Base-by-base conservation (phyloP, 2,797 vertebrate species). In the Helicolenus hilgendorfi region DNA sequence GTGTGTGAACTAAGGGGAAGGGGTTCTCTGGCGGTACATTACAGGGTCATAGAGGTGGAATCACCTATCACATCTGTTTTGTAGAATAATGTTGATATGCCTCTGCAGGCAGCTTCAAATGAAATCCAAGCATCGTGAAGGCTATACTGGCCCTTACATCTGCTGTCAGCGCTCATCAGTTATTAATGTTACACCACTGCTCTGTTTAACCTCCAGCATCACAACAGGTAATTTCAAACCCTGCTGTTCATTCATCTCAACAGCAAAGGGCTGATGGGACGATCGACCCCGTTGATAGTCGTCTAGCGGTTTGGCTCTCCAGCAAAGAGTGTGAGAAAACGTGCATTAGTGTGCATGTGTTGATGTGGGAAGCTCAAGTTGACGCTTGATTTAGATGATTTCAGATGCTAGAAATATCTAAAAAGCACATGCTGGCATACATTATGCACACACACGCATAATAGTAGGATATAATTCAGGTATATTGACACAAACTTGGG, bases 151-250 rank as follows among this genome's bases (percentile, higher is more conserved):
- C 78, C 53, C 49, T 80, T 83, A 45, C 55, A 22, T 71, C 77
- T 83, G 79, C 79, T 88, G 81, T 91, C 91, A 75, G 67, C 1
- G 3, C 63, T 81, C 55, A 75, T 86, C 83, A 84, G n/a, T 41
- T 60, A 58, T 69, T 79, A 79, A 72, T 58, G 22, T 56, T 7
- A 58, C 29, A 14, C 38, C 56, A 74, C 65, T 64, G 45, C 68
- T 82, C 33, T 65, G 7, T 68, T 78, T 84, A 84, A 84, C 77
- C 78, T 69, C 70, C 69, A 70, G 75, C 77, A 69, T 76, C 75
- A 67, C 64, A 79, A 78, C 72, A 79, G 79, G 86, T 82, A 38
- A 78, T 69, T 81, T 71, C 75, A 22, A 88, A 82, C 55, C 64
- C 33, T 1, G 67, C 31, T 70, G 72, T 80, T 83, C 78, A 73